Evolutionary conservation across 1,140 invertebrate genomes (phyloP).

Genomic region (Branchinecta lynchi): DNA sequence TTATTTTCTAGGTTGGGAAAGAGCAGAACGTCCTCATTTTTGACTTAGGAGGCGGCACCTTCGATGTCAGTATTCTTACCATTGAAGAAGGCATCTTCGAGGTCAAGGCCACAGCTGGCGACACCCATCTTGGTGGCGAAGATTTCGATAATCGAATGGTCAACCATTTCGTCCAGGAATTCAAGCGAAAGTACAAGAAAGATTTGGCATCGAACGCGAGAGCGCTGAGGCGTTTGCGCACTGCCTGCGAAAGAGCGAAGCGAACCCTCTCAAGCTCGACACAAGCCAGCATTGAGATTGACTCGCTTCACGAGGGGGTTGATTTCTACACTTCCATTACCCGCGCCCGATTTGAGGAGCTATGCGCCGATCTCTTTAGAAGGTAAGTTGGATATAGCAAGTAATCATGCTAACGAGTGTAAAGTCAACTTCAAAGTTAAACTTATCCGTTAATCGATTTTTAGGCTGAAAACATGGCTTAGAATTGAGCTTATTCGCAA

Average conservation of each 20-base stretch:
- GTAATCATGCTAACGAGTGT: too few relatives aligned
- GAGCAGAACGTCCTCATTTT: conserved; percentile 50
- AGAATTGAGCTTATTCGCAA: too few relatives aligned
- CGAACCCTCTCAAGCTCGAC: conserved; percentile 47
- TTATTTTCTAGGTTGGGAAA: conserved; percentile 18
- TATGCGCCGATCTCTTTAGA: conserved; percentile 39
- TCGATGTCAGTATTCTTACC: conserved; percentile 70
- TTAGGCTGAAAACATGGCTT: too few relatives aligned
- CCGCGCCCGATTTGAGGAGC: conserved; percentile 40
- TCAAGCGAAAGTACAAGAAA: conserved; percentile 67
- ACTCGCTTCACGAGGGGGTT: conserved; percentile 55
- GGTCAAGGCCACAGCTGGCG: conserved; percentile 59
- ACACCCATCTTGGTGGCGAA: conserved; percentile 55
- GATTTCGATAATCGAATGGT: conserved; percentile 31
- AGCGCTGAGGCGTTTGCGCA: conserved; percentile 51
- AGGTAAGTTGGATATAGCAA: too few relatives aligned
- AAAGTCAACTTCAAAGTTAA: too few relatives aligned
- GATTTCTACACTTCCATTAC: conserved; percentile 34
- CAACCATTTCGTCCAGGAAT: conserved; percentile 46
- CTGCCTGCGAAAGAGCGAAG: conserved; percentile 54
- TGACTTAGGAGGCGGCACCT: conserved; percentile 54
- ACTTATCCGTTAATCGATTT: too few relatives aligned
- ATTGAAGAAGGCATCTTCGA: conserved; percentile 62
- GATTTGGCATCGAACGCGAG: conserved; percentile 55
- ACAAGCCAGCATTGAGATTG: conserved; percentile 55